phyloP scores from a whole-genome alignment of 2,113 vertebrate species.

The Naja naja region DNA sequence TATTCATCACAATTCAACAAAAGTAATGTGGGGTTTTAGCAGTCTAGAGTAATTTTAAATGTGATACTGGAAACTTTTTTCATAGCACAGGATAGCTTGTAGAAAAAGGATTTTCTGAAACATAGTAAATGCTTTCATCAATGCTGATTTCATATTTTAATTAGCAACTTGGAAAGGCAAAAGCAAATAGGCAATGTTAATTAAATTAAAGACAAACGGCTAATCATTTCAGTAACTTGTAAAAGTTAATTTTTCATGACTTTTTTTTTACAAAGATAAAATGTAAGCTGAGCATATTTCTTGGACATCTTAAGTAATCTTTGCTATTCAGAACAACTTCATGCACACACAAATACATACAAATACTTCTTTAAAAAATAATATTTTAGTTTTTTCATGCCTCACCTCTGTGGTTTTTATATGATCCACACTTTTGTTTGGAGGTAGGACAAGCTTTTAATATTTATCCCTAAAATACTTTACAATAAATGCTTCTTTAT shows the following conservation, averaged over 20 bases:
- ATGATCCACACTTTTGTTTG: background rate
- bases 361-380: background rate
- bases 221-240: background rate
- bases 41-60: background rate
- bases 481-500: slow-evolving; percentile 31
- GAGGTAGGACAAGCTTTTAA: background rate
- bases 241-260: background rate
- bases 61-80: background rate
- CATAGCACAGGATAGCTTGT: background rate
- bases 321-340: background rate
- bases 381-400: background rate
- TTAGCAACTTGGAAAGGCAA: background rate
- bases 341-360: background rate
- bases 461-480: slow-evolving; percentile 15
- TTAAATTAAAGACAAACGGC: background rate
- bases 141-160: slow-evolving; percentile 43
- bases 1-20: background rate
- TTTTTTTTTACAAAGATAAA: background rate
- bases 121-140: slow-evolving; percentile 15
- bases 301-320: background rate
- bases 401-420: background rate
- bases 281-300: background rate
- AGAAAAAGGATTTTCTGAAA: slow-evolving; percentile 32
- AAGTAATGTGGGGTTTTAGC: background rate
- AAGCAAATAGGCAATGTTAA: background rate